Evolutionary conservation across 2,888 invertebrate genomes (phyloP), one percentile per base, ranked within the genome.

Genomic region (Eupithecia abbreviata): DNA sequence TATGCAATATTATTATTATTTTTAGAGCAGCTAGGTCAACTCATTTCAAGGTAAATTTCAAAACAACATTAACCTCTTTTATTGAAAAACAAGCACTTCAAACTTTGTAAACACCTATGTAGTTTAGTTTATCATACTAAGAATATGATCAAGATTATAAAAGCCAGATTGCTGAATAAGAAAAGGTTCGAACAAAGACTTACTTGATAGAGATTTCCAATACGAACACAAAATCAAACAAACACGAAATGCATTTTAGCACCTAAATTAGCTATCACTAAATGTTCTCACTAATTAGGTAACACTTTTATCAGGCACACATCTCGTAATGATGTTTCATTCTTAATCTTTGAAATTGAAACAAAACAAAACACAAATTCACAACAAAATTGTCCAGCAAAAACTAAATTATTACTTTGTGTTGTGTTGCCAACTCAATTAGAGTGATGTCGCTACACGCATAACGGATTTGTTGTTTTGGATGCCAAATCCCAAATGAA

Each of bases 211-310:
- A 66, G 47, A 58, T 62, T 55, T 55, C 55, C 55, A 71, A 70
- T 58, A 30, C 62, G 12, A 30, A 30, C 10, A 62, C 70, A 71
- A 75, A 72, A 10, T 72, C 45, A 47, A 71, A 65, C 30, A 42
- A 13, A 71, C 69, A 74, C 51, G 15, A 79, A 66, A 72, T 71
- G 69, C 75, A 75, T 75, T 71, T 67, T 80, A 78, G 66, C 71
- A 71, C 76, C 69, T 69, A 49, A 45, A 13, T 47, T 13, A 69
- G 5, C 1, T n/a, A 62, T 62, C 62, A 62, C 18, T 62, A 62
- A 62, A 30, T 62, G 62, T 2, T 62, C 10, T 9, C 9, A 58
- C 18, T 30, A 18, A 62, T 62, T 18, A 62, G 30, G 10, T 62
- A 58, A 62, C 18, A 62, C 18, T 58, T 41, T 65, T 13, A 66